Evolutionary conservation across 2,888 invertebrate species (phyloP), one percentile per base, ranked within the genome.

Genomic region (Craniophora ligustri): DNA sequence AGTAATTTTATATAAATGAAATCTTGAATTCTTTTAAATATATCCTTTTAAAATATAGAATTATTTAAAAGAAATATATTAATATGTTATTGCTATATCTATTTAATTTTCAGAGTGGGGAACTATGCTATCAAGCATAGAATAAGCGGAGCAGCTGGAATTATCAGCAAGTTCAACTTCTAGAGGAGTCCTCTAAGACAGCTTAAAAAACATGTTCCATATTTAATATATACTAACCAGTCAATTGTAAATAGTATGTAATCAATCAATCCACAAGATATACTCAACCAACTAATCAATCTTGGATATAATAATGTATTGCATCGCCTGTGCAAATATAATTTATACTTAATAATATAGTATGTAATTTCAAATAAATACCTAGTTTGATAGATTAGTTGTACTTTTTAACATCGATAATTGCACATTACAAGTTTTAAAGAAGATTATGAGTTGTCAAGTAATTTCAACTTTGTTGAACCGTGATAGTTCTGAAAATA

Each of bases 331-430:
- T 50, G 62, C 57, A 59, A 71, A 59, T 59, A 59, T 48, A 56
- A 47, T 42, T 66, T 55, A 55, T 59, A 50, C 32, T 34, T 71
- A 71, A 71, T 74, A 26, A 57, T 57, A 71, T 39, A 53, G 67
- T n/a, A n/a, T n/a, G n/a, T 35, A 34, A 49, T 57, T 50, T 39
- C 59, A 54, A 60, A 69, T 57, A 67, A 56, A 16, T 42, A 42
- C 48, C 39, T 55, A 28, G 13, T 53, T 60, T 69, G 67, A 72
- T 57, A 61, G 51, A 64, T 57, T 75, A 72, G 72, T 75, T 64
- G 49, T 49, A 57, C 47, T 68, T 64, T 60, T 56, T 59, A 64
- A 58, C 56, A 58, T 47, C 49, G 19, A 48, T 73, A 60, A 67
- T 60, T 31, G 32, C 19, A 63, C 41, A 56, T 71, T 67, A 67